These are phyloP conservation scores for Sturnira hondurensis DNA, from an alignment of 2,113 vertebrate genomes.

Conservation along the genomic window DNA sequence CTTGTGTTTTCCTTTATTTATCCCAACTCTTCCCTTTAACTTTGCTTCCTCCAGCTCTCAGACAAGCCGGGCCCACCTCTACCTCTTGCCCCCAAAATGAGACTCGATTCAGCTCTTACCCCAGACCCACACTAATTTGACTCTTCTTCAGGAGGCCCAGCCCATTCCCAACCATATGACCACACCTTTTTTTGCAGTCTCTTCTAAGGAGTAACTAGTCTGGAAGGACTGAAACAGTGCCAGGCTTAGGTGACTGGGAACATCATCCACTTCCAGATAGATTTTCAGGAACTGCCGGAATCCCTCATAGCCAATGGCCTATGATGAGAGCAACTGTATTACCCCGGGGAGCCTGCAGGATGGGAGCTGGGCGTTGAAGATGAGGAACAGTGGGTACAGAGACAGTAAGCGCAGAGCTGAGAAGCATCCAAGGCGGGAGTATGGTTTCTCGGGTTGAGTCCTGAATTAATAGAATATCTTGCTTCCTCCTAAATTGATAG, in stretches of 20 bases:
- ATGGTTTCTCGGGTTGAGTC: not conserved
- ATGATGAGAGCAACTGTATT: conserved; percentile 29
- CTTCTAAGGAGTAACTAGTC: conserved; percentile 55
- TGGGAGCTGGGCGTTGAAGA: not conserved
- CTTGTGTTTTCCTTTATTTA: not conserved
- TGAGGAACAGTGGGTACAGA: not conserved
- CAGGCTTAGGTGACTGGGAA: conserved; percentile 84
- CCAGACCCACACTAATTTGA: not conserved
- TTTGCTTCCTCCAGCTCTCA: not conserved
- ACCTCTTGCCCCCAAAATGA: not conserved
- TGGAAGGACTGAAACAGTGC: conserved; percentile 91
- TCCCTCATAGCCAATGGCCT: conserved; percentile 88
- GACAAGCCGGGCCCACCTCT: not conserved
- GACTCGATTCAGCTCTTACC: not conserved
- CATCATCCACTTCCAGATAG: conserved; percentile 86
- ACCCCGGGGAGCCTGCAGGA: not conserved
- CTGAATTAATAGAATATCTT: conserved; percentile 5
- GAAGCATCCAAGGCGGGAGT: not conserved
- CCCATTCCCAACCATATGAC: not conserved
- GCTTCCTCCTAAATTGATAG: conserved; percentile 44
- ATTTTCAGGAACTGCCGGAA: conserved; percentile 89
- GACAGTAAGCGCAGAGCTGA: not conserved
- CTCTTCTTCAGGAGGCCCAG: not conserved
- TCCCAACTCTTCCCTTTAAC: not conserved
- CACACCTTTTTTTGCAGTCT: conserved; percentile 33